Conservation (phyloP, 2,113 vertebrate species). For the Polyodon spathula region DNA sequence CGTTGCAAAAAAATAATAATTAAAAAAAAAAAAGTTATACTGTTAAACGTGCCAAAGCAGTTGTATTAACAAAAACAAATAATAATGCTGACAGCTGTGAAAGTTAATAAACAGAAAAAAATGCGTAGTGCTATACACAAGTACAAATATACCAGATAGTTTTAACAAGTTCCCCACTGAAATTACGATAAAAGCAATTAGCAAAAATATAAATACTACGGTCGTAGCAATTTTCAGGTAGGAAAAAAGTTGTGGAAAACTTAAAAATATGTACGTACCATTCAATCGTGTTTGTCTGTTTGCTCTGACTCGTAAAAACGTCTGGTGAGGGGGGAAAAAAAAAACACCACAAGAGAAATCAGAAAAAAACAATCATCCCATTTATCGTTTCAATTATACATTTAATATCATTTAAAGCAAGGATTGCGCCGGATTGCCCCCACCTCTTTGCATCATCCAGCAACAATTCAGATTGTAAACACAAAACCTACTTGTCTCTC, state of each 20-base stretch:
- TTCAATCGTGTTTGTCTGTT: slow-evolving; percentile 97
- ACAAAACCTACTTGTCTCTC: slow-evolving; percentile 68
- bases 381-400: neutral
- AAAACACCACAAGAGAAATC: slow-evolving; percentile 23
- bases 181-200: too few species aligned
- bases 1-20: too few species aligned
- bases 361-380: slow-evolving; percentile 18
- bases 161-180: too few species aligned
- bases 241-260: slow-evolving; percentile 5
- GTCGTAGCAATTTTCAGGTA: neutral
- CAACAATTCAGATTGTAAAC: slow-evolving; percentile 25
- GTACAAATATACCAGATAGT: neutral
- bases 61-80: too few species aligned
- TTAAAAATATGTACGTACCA: slow-evolving; percentile 66
- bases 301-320: slow-evolving; percentile 92
- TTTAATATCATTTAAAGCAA: neutral
- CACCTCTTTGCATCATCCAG: neutral
- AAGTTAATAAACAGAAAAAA: neutral
- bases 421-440: slow-evolving; percentile 51
- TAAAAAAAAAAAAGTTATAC: too few species aligned
- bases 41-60: too few species aligned
- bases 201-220: too few species aligned
- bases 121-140: neutral
- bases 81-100: too few species aligned
- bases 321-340: slow-evolving; percentile 60